These are phyloP conservation scores for Lepus europaeus DNA, from an alignment of 2,113 vertebrate species.

Conservation along the genomic window DNA sequence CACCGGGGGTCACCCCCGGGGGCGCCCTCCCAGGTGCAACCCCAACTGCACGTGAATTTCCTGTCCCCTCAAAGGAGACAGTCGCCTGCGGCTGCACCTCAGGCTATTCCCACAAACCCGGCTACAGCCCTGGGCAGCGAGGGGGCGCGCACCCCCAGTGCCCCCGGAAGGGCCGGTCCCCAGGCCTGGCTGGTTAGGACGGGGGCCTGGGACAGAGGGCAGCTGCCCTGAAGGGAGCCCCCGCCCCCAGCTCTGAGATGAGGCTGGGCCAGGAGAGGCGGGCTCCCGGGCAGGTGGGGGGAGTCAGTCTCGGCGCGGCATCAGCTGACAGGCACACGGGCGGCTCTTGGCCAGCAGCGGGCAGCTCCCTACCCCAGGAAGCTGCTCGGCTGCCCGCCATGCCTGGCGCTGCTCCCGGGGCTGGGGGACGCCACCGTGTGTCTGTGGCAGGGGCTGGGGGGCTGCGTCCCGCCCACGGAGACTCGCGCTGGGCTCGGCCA, in stretches of 20 bases:
- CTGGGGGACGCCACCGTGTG: background rate
- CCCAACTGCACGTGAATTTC: too few relatives aligned
- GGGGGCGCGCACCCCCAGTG: background rate
- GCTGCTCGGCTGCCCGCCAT: background rate
- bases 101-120: rapidly evolving
- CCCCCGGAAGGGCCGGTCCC: background rate
- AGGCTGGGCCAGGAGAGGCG: background rate
- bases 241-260: background rate
- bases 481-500: too few relatives aligned
- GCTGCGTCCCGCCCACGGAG: too few relatives aligned
- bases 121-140: background rate
- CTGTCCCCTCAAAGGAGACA: too few relatives aligned
- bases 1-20: too few relatives aligned
- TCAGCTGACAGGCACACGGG: constrained; percentile 37
- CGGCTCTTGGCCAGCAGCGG: background rate
- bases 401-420: background rate
- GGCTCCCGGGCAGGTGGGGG: background rate
- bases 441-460: background rate
- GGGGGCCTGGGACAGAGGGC: background rate
- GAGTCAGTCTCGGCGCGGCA: too few relatives aligned
- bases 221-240: background rate
- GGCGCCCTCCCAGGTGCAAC: too few relatives aligned
- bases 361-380: background rate
- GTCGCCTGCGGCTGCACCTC: background rate
- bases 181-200: background rate